phyloP scores from a whole-genome alignment of 1,140 invertebrate species.

The Microplitis mediator region DNA sequence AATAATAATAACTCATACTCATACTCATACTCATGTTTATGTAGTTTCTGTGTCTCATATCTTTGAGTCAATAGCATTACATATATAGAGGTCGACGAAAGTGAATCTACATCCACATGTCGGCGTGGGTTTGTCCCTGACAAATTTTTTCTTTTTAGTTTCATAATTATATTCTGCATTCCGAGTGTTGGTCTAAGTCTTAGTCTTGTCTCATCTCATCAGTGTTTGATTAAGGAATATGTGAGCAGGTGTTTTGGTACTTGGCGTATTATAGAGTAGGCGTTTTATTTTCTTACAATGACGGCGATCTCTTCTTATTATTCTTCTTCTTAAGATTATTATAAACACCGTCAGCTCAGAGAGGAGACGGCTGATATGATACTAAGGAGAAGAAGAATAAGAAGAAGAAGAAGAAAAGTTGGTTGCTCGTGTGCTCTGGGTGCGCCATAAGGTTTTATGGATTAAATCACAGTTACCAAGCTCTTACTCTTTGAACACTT shows the following conservation, averaged over 20 bases:
- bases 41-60: too few relatives aligned
- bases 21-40: too few relatives aligned
- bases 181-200: background rate
- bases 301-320: background rate
- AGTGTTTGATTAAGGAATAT: slow-evolving; percentile 19
- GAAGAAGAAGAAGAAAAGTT: too few relatives aligned
- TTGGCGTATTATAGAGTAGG: background rate
- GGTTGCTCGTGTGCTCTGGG: background rate
- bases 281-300: background rate
- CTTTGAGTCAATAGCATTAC: background rate
- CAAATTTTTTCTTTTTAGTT: background rate
- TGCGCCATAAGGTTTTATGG: background rate
- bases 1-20: too few relatives aligned
- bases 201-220: background rate
- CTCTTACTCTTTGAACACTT: background rate
- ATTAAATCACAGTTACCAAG: background rate
- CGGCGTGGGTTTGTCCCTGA: slow-evolving; percentile 22
- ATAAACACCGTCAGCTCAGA: background rate
- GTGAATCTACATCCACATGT: background rate
- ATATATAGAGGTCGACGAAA: background rate
- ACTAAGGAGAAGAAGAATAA: background rate
- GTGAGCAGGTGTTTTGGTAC: slow-evolving; percentile 14
- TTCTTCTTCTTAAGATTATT: slow-evolving; percentile 11
- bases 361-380: background rate
- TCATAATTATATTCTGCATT: background rate